Percentiles rank a stretch among this genome's conserved stretches.
These are phyloP conservation scores for Eucera pruinosa DNA, from an alignment of 2,888 invertebrate genomes.

Conservation along the genomic window DNA sequence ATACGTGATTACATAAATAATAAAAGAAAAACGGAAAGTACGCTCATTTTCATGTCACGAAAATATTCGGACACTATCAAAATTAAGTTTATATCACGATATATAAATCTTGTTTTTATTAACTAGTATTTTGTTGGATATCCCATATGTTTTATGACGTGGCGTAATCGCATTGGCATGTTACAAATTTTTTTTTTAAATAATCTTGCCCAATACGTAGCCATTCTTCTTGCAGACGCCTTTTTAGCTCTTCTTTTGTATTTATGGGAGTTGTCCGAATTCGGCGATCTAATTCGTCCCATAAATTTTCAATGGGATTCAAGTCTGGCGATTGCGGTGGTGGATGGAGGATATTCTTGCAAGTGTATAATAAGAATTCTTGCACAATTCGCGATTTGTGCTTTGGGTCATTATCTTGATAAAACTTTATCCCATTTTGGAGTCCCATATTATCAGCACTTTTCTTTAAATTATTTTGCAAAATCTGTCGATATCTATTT, in stretches of 20 bases:
- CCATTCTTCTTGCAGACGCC: conserved; percentile 6
- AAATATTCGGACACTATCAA: too few species aligned
- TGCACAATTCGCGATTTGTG: too few species aligned
- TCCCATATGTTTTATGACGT: not conserved
- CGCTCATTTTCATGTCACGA: too few species aligned
- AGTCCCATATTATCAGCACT: not conserved
- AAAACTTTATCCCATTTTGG: not conserved
- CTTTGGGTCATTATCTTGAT: not conserved
- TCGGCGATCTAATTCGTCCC: not conserved
- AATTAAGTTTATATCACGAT: too few species aligned
- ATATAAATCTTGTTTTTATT: too few species aligned
- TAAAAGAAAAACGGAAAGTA: too few species aligned
- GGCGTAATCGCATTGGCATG: not conserved
- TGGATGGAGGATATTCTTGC: too few species aligned
- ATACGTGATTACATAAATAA: too few species aligned
- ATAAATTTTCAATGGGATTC: conserved; percentile 3
- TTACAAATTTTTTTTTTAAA: not conserved
- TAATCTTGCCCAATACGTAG: not conserved
- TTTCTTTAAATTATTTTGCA: conserved; percentile 13
- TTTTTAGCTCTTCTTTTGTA: not conserved
- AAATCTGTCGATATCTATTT: not conserved
- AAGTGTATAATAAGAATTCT: not conserved
- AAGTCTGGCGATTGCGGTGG: conserved; percentile 1
- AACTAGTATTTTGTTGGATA: not conserved
- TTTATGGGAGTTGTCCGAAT: not conserved